These are phyloP conservation scores for Meriones unguiculatus DNA, from an alignment of 2,113 vertebrate species.

Conservation along the genomic window DNA sequence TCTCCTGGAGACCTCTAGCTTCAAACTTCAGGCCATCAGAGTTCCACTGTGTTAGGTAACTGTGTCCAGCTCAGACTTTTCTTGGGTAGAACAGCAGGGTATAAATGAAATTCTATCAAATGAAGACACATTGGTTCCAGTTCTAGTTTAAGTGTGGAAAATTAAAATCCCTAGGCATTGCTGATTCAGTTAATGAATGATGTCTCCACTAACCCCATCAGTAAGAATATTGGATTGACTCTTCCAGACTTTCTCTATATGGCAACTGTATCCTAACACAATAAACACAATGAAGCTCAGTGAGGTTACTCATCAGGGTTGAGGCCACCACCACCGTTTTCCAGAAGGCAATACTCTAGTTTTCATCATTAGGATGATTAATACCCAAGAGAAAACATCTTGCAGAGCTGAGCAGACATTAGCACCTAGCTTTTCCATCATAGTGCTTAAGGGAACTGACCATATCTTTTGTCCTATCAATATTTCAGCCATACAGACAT, in stretches of 20 bases:
- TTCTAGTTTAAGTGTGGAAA: constrained; percentile 3
- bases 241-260: background rate
- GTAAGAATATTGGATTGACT: background rate
- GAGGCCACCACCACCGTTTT: background rate
- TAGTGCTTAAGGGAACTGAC: background rate
- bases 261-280: background rate
- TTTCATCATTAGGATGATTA: background rate
- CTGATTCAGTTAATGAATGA: background rate
- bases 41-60: background rate
- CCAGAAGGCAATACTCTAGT: background rate
- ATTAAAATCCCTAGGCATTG: background rate
- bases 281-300: background rate
- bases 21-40: background rate
- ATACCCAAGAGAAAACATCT: background rate
- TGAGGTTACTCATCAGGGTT: background rate
- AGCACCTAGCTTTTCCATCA: background rate
- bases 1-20: background rate
- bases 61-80: background rate
- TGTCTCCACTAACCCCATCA: background rate
- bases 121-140: background rate
- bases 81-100: background rate
- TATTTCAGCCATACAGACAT: background rate
- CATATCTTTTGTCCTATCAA: background rate
- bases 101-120: background rate
- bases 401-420: background rate